Evolutionary conservation across 30 jellyfish, hydroid and myxozoan genomes (phyloP), one percentile per base, ranked within the genome.

Genomic region (Aurelia coerulea): DNA sequence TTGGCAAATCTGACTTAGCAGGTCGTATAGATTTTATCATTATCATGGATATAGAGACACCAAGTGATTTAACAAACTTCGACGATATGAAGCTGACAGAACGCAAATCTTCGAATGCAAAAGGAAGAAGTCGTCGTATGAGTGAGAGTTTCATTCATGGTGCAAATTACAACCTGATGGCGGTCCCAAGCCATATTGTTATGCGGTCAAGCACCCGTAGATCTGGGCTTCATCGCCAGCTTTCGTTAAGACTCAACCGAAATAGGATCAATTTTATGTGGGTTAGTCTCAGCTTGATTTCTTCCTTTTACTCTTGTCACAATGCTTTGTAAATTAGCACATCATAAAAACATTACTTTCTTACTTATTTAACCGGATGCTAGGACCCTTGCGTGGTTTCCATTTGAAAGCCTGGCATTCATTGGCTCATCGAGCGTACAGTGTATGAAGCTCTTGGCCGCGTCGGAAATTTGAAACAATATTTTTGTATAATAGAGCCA

Each of bases 191-290:
- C 60, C 80, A 75, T 16, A 62, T 46, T 8, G 23, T 71, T 18
- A 41, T 84, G 46, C 88, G 68, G 39, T 73, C 93, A 14, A 73
- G 82, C 77, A 2, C 74, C 15, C 64, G 93, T 35, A 68, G 93
- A 50, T 63, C 42, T 32, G 75, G 93, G 13, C 41, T 84, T 12
- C 88, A 84, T 39, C 87, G 93, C 54, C 93, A 84, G 82, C 79
- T 84, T 39, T 84, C 93, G 32, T 37, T 84, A 23, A 69, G 86
- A 62, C 79, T 84, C 52, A 84, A 67, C 70, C 81, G 87, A 23
- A 84, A 84, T 68, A 84, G 77, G 76, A 49, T 84, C 70, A 58
- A 84, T 33, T 77, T 73, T 32, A 2, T 78, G 52, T 53, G 87
- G 93, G 93, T 84, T 64, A 58, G 93, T 84, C 54, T 65, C 37